Evolutionary conservation across 1,140 invertebrate genomes (phyloP).

Genomic region (Ephestia elutella): DNA sequence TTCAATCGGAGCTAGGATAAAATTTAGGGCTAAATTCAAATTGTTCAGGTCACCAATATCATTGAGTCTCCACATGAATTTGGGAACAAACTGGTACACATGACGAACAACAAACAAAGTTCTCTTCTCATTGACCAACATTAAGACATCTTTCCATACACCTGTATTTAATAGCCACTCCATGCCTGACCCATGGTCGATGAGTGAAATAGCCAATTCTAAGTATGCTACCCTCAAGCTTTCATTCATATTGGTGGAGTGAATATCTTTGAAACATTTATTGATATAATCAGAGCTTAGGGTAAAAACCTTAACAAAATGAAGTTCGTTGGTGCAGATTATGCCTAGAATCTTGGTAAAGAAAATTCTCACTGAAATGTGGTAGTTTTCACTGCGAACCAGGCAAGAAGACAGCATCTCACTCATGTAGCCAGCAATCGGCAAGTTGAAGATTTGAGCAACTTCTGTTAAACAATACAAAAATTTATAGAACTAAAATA

Average conservation of each 20-base stretch:
- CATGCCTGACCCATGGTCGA: conserved; percentile 48
- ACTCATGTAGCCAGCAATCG: conserved; percentile 31
- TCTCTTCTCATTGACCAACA: conserved; percentile 39
- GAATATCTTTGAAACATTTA: conserved; percentile 40
- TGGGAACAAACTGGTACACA: conserved; percentile 52
- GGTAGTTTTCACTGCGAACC: conserved; percentile 32
- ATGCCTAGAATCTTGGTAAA: conserved; percentile 45
- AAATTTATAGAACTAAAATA: too few relatives aligned
- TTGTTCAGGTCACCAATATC: conserved; percentile 35
- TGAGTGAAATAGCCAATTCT: conserved; percentile 46
- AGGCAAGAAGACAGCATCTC: conserved; percentile 40
- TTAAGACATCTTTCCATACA: conserved; percentile 53
- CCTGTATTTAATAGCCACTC: conserved; percentile 50
- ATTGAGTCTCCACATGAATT: conserved; percentile 55
- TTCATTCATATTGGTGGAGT: conserved; percentile 33
- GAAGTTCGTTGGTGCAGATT: conserved; percentile 36
- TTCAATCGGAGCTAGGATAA: conserved; percentile 37
- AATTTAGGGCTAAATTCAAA: conserved; percentile 38
- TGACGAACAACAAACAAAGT: conserved; percentile 57
- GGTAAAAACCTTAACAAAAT: conserved; percentile 45
- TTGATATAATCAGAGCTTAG: conserved; percentile 35
- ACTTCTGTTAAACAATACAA: conserved; percentile 28
- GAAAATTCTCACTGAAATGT: conserved; percentile 59
- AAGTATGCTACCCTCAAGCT: conserved; percentile 55
- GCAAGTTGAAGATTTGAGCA: conserved; percentile 18